phyloP scores from a whole-genome alignment of 2,888 invertebrate species.

The Cantharis lateralis region DNA sequence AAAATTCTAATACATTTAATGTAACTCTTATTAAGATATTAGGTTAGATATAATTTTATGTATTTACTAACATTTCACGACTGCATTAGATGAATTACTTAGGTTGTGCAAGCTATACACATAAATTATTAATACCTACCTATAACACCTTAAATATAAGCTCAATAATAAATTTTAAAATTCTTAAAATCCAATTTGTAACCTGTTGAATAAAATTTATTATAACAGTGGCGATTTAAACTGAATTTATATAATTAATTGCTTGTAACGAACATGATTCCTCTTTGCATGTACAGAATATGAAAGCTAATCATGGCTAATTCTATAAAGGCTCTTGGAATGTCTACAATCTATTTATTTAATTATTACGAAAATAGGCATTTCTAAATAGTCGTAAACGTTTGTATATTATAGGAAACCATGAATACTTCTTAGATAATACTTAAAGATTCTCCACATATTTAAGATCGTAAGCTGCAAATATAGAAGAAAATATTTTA shows the following conservation, averaged over 20 bases:
- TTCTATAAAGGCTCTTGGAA: not conserved
- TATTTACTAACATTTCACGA: not conserved
- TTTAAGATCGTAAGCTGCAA: too few relatives aligned
- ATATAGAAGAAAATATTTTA: too few relatives aligned
- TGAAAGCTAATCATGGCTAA: not conserved
- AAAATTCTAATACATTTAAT: not conserved
- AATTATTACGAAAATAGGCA: not conserved
- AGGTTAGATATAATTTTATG: not conserved
- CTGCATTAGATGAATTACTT: not conserved
- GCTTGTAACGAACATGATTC: not conserved
- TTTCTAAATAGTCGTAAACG: not conserved
- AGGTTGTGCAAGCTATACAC: not conserved
- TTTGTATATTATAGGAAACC: too few relatives aligned
- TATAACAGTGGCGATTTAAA: not conserved
- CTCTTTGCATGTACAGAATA: not conserved
- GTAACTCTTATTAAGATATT: not conserved
- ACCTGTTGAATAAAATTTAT: not conserved
- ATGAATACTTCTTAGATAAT: too few relatives aligned
- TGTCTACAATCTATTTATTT: not conserved
- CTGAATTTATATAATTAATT: not conserved
- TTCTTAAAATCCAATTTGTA: not conserved
- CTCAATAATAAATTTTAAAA: not conserved
- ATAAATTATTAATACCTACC: not conserved
- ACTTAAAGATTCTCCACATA: too few relatives aligned
- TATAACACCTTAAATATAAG: not conserved